Evolutionary conservation across 2,888 invertebrate species (phyloP).

Genomic region (Chrysolina haemoptera): DNA sequence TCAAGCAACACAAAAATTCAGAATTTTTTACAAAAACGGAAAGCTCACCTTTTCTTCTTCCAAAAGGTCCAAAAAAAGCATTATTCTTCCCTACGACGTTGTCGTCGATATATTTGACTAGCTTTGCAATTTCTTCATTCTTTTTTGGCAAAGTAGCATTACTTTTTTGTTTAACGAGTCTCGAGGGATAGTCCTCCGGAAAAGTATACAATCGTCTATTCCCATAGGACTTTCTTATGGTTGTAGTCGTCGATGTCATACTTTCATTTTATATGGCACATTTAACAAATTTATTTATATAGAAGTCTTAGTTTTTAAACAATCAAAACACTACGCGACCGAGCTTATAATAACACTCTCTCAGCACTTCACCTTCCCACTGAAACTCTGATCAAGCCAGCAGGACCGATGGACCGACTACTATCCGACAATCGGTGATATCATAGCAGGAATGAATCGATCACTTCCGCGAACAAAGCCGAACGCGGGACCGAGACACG

Average conservation of each 20-base stretch:
- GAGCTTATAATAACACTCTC: not conserved
- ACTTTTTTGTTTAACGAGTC: slow-evolving; percentile 66
- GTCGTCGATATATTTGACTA: slow-evolving; percentile 85
- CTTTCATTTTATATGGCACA: slow-evolving; percentile 56
- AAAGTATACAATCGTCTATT: slow-evolving; percentile 68
- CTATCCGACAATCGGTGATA: slow-evolving; percentile 4
- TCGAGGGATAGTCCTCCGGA: slow-evolving; percentile 68
- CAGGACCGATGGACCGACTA: slow-evolving; percentile 9
- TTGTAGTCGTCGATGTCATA: slow-evolving; percentile 67
- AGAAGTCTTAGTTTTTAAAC: not conserved
- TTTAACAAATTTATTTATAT: slow-evolving; percentile 23
- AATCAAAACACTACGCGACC: slow-evolving; percentile 12
- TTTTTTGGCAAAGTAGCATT: slow-evolving; percentile 68
- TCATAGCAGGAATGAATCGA: slow-evolving; percentile 40
- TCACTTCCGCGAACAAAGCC: slow-evolving; percentile 36
- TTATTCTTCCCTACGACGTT: slow-evolving; percentile 86
- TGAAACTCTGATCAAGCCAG: slow-evolving; percentile 17
- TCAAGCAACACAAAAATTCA: not conserved
- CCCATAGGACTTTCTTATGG: slow-evolving; percentile 68
- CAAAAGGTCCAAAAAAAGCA: slow-evolving; percentile 87
- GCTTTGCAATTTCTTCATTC: slow-evolving; percentile 78
- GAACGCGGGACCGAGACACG: slow-evolving; percentile 13
- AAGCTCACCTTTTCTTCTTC: slow-evolving; percentile 82
- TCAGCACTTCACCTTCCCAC: not conserved
- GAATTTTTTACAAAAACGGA: not conserved